Evolutionary conservation across 1,140 invertebrate species (phyloP).

Genomic region (Leptinotarsa undecemlineata): DNA sequence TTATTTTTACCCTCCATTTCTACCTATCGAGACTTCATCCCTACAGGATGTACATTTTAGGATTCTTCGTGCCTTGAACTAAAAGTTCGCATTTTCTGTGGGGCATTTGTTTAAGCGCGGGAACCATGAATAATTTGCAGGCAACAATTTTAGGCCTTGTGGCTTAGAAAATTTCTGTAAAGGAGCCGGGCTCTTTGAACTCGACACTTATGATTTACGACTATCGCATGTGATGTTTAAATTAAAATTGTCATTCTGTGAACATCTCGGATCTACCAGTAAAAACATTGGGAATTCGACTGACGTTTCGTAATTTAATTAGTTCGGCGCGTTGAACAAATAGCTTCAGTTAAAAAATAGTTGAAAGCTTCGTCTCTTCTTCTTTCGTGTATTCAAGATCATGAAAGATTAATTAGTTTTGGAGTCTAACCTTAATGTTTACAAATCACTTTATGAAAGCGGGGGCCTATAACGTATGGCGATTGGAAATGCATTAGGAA

Average conservation of each 20-base stretch:
- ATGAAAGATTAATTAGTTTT: too few relatives aligned
- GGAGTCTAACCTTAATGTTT: too few relatives aligned
- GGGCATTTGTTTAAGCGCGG: conserved; percentile 32
- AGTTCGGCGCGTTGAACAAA: not conserved
- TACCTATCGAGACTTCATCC: too few relatives aligned
- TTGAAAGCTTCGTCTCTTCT: not conserved
- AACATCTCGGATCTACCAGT: not conserved
- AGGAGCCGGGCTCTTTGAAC: conserved; percentile 35
- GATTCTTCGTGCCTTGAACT: not conserved
- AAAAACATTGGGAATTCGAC: not conserved
- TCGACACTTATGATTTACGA: conserved; percentile 40
- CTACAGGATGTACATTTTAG: too few relatives aligned
- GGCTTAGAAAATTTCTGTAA: conserved; percentile 38
- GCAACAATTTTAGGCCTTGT: conserved; percentile 43
- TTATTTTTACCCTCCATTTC: too few relatives aligned
- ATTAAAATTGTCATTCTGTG: conserved; percentile 26
- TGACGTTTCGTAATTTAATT: not conserved
- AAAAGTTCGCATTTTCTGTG: conserved; percentile 11
- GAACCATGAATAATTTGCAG: conserved; percentile 44
- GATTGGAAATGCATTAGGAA: too few relatives aligned
- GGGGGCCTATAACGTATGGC: too few relatives aligned
- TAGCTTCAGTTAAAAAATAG: not conserved
- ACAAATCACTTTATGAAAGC: too few relatives aligned
- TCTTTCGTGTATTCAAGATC: not conserved
- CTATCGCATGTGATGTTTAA: conserved; percentile 21